Evolutionary conservation across 2,888 invertebrate species (phyloP).

Genomic region (Morinoia aosen): DNA sequence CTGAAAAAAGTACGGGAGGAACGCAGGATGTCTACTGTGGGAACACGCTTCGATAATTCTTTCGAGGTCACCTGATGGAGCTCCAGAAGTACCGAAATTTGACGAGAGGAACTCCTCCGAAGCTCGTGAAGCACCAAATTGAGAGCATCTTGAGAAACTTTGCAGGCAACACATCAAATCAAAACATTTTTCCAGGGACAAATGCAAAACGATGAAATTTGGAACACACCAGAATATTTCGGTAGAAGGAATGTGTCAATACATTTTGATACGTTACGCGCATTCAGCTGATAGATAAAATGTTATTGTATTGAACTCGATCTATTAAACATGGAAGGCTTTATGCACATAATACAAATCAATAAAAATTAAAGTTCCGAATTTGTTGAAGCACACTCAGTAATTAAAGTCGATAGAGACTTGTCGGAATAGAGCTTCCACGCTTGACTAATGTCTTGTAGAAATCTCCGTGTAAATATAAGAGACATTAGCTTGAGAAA

Average conservation of each 20-base stretch:
- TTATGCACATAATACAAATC: no score
- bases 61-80: constrained; percentile 3
- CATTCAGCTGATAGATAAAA: not conserved
- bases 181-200: not conserved
- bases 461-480: no score
- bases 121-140: not conserved
- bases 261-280: not conserved
- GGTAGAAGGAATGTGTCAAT: not conserved
- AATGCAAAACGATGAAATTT: not conserved
- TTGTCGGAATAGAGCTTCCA: not conserved
- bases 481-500: no score
- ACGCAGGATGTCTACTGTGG: constrained; percentile 12
- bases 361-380: no score
- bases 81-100: not conserved
- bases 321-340: no score
- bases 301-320: not conserved
- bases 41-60: constrained; percentile 3
- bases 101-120: not conserved
- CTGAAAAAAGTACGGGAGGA: not conserved
- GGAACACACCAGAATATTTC: not conserved
- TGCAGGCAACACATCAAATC: not conserved
- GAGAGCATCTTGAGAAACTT: not conserved
- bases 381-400: no score
- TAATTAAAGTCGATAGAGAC: no score
- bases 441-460: not conserved